phyloP scores from a whole-genome alignment of 2,113 vertebrate species.

The Cyrtonyx montezumae region DNA sequence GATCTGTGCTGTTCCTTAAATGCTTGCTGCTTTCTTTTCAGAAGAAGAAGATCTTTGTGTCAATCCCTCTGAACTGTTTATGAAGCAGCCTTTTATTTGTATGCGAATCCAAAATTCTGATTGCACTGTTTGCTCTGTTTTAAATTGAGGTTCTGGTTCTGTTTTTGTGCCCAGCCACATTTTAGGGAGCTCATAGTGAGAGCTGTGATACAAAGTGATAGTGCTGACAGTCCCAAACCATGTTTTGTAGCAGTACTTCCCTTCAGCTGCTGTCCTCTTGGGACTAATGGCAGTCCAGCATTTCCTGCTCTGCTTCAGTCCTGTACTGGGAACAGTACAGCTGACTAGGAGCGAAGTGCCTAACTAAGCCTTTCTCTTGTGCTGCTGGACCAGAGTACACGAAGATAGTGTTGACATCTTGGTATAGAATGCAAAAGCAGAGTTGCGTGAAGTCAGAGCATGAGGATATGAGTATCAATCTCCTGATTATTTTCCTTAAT shows the following conservation, averaged over 20 bases:
- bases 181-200: not conserved
- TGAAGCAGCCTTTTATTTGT: not conserved
- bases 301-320: not conserved
- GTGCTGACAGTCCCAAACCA: not conserved
- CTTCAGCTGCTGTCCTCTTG: not conserved
- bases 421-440: not conserved
- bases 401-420: too few species aligned
- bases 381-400: not conserved
- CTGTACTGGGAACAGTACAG: not conserved
- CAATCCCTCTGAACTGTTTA: not conserved
- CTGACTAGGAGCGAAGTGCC: not conserved
- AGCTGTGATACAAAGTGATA: rapidly evolving
- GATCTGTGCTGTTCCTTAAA: not conserved
- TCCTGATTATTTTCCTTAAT: not conserved
- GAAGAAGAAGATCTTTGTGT: not conserved
- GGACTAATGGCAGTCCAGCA: not conserved
- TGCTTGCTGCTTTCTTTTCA: not conserved
- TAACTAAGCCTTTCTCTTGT: not conserved
- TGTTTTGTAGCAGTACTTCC: not conserved
- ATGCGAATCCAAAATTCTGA: not conserved
- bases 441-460: not conserved
- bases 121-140: not conserved
- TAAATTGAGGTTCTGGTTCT: not conserved
- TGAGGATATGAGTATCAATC: not conserved
- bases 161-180: not conserved